Evolutionary conservation across 2,113 vertebrate species (phyloP), one percentile per base, ranked within the genome.

Genomic region (Stomatorhinus ivindoensis): DNA sequence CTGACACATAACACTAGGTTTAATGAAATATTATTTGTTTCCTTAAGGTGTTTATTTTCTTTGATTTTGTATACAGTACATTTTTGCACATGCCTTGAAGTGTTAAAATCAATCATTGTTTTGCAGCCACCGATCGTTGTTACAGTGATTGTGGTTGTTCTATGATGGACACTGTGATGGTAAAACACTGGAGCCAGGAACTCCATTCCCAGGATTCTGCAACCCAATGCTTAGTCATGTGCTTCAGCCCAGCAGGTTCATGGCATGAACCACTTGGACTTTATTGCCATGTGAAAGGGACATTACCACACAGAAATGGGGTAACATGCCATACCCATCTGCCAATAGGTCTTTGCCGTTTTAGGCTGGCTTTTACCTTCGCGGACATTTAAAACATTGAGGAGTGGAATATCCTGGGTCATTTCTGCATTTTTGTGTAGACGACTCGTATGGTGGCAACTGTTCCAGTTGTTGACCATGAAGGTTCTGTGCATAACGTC

Each of bases 51-150:
- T 58, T 83, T 17, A 1, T 13, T 21, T n/a, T 31, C 13, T 88
- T 88, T 39, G 76, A 47, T 61, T 76, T 46, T 86, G 44, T 88
- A 69, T 35, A 65, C 42, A 88, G 76, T 35, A 73, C 73, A 48
- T 85, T 84, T 86, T 84, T 35, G 31, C 42, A 47, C 65, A 89
- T 80, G 88, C 87, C 90, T 91, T 61, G 89, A 90, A 90, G 90
- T 89, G 88, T 91, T 92, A 65, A 87, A 85, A 69, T 11, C 15
- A 3, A 48, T 27, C 21, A 69, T 58, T 51, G 42, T 80, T 87
- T 58, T 21, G 58, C 42, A 88, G 55, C 55, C 53, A 69, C 87
- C 73, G 17, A 11, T 51, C 51, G 53, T 80, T 55, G 9, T 19
- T 58, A 39, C 48, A 4, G 80, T 44, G 15, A 42, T 10, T 53